Evolutionary conservation across 2,797 vertebrate species (phyloP), one percentile per base, ranked within the genome.

Genomic region (Melanotaenia maccullochi): DNA sequence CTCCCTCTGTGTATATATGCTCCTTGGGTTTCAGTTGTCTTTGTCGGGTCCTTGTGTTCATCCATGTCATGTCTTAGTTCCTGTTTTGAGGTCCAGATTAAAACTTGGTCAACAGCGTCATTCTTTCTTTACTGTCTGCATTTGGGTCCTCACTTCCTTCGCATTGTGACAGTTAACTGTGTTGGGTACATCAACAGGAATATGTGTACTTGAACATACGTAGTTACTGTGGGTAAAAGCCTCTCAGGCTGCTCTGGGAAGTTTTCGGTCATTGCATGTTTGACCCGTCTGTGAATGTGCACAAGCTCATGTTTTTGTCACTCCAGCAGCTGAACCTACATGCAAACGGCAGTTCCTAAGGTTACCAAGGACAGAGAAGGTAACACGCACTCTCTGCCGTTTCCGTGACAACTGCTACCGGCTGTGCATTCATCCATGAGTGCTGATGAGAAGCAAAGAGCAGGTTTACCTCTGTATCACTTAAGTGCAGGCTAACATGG

Each of bases 281-380:
- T 18, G 47, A 58, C n/a, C 61, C 33, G 2, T 62, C 3, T 16
- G 30, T 12, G 61, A 51, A 40, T 16, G 6, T 81, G 60, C 40
- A 20, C 56, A 79, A 33, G 59, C 65, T 72, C 56, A 36, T 72
- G 64, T 63, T 51, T 82, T 68, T 55, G 36, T 62, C 61, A 22
- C 25, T 25, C 47, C 52, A 11, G 66, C 76, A 56, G 68, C 71
- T 67, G 60, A 71, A 56, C 56, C 42, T 47, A 18, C 47, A 68
- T 63, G 38, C 28, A 9, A 68, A 72, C 57, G 60, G 36, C 25
- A 1, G 56, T 35, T 68, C 32, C 71, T 67, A 35, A 56, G 59
- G 78, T 78, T 67, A 81, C 84, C 70, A 51, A 84, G 70, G 73
- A 72, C 35, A 3, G 49, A 59, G 33, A 71, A 63, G 67, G 58